Percentiles rank a stretch among this genome's conserved stretches.
Conservation (phyloP, 1,140 invertebrate species). For the Hylaeus volcanicus region DNA sequence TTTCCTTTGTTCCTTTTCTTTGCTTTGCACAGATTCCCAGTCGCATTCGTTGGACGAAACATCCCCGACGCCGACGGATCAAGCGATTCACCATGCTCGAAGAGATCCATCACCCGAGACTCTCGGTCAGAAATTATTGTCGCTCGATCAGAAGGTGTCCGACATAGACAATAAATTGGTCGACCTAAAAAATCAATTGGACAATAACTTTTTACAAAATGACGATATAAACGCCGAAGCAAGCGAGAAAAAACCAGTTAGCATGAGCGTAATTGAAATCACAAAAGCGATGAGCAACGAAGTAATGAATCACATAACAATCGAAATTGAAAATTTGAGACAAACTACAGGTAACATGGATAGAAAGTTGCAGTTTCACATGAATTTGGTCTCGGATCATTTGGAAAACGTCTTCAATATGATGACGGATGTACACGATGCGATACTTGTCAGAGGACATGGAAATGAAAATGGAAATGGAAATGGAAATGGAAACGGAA, state of each 20-base stretch:
- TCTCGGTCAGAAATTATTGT: constrained; percentile 81
- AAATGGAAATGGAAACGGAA: constrained; percentile 40
- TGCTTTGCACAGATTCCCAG: background rate
- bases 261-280: constrained; percentile 89
- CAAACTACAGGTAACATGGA: constrained; percentile 89
- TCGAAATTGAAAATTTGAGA: constrained; percentile 87
- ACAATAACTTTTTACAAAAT: constrained; percentile 88
- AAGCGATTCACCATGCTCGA: constrained; percentile 72
- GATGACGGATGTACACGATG: constrained; percentile 90
- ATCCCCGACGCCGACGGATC: constrained; percentile 73
- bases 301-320: constrained; percentile 87
- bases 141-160: constrained; percentile 89
- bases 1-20: background rate
- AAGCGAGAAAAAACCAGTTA: constrained; percentile 91
- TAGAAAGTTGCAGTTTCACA: constrained; percentile 91
- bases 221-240: constrained; percentile 92
- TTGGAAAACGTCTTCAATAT: constrained; percentile 88
- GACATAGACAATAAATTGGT: constrained; percentile 90
- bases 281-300: constrained; percentile 89
- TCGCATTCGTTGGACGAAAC: background rate
- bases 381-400: constrained; percentile 90
- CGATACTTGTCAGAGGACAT: constrained; percentile 83
- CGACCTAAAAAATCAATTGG: constrained; percentile 89
- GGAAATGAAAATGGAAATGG: background rate
- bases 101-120: constrained; percentile 67